Percentiles rank a stretch among this genome's conserved stretches.
Conservation (phyloP, 2,888 invertebrate species). For the Leptogaster cylindrica region DNA sequence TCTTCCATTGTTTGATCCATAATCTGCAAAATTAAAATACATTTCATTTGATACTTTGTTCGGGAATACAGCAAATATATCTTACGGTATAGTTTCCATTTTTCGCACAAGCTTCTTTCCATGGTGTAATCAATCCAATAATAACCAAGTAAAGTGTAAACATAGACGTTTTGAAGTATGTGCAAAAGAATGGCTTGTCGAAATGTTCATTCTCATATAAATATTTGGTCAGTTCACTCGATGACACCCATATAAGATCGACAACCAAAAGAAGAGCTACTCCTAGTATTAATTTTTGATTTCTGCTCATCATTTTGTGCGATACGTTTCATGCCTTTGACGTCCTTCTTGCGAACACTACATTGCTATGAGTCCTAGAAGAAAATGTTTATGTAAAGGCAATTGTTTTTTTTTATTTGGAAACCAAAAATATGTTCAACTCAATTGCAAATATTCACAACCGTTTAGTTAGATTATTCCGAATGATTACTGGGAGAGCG, state of each 20-base stretch:
- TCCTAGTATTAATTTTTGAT: constrained; percentile 81
- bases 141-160: constrained; percentile 90
- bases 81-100: constrained; percentile 75
- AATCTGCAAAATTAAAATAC: constrained; percentile 65
- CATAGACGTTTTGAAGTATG: constrained; percentile 93
- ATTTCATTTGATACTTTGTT: too few species aligned
- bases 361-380: too few species aligned
- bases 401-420: neutral
- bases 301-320: constrained; percentile 64
- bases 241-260: constrained; percentile 94
- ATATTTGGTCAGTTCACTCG: constrained; percentile 93
- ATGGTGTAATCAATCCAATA: constrained; percentile 86
- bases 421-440: too few species aligned
- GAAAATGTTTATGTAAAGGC: neutral
- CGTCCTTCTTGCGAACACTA: neutral
- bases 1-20: constrained; percentile 80
- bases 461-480: too few species aligned
- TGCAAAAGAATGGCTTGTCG: constrained; percentile 94
- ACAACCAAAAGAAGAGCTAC: constrained; percentile 86
- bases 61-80: too few species aligned
- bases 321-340: constrained; percentile 14
- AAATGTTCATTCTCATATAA: constrained; percentile 83
- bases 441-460: too few species aligned
- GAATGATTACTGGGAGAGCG: too few species aligned
- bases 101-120: constrained; percentile 83